Evolutionary conservation across 2,888 invertebrate species (phyloP), one percentile per base, ranked within the genome.

Genomic region (Macrosoma leucophasiata): DNA sequence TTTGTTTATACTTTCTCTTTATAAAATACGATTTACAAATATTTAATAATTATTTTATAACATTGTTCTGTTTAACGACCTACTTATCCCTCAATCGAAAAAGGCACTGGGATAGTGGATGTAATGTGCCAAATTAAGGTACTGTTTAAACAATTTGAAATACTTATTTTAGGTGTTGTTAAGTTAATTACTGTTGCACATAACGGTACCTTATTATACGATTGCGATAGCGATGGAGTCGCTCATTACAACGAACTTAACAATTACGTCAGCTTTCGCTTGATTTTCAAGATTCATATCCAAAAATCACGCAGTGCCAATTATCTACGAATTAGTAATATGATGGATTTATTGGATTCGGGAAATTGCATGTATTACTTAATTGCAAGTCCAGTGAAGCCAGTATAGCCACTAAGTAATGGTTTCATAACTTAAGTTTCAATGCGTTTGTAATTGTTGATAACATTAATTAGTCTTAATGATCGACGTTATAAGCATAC

Each of bases 101-200:
- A n/a, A 41, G 58, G 62, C 60, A n/a, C 62, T 55, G 59, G 69
- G 71, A 59, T 57, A 60, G 64, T 66, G 62, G 73, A 77, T 52
- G 74, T 48, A 47, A 33, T 51, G 66, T 73, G 74, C 71, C 71
- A 68, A 68, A 61, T 48, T 36, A 48, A 52, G 53, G 38, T 33
- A 29, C 40, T 29, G 33, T 33, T 9, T 21, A 13, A 8, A 7
- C 13, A 24, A 3, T 12, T 28, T 14, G 9, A 13, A 22, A 21
- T 22, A 13, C 28, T 17, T 19, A 37, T 39, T 28, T 29, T 17
- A 35, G 30, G 26, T 26, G 33, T 36, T 29, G 33, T 30, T 24
- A 27, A 32, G 36, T 41, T 15, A 22, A 12, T 26, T 18, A 25
- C 29, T 32, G 28, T 35, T 17, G 17, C 29, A 12, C 15, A 13